A percentile compares a stretch with the other conserved stretches of the same genome.
Evolutionary conservation across 2,797 vertebrate species (phyloP).

Genomic region (Lindbergichthys nudifrons): DNA sequence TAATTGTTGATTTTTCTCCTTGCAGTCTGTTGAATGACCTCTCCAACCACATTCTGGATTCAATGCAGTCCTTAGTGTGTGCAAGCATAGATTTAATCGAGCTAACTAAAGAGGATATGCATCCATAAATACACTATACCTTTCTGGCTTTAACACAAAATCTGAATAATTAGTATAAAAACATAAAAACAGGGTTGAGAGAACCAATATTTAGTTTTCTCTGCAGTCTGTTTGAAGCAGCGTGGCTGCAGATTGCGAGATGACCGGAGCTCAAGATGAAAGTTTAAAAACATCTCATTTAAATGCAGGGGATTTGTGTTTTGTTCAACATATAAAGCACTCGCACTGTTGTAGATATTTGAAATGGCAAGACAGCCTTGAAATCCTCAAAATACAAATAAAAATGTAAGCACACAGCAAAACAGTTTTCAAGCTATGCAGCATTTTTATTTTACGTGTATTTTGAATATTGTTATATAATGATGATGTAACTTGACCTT

Average conservation of each 20-base stretch:
- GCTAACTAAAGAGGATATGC: slow-evolving; percentile 9
- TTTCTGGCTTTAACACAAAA: not conserved
- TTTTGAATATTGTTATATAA: not conserved
- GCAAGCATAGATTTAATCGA: slow-evolving; percentile 6
- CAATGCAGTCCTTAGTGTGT: too few species aligned
- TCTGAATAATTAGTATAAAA: slow-evolving; percentile 2
- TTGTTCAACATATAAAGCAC: slow-evolving; percentile 31
- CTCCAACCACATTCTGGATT: too few species aligned
- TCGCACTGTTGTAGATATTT: slow-evolving; percentile 5
- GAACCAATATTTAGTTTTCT: slow-evolving; percentile 20
- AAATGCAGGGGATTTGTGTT: slow-evolving; percentile 43
- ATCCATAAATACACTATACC: slow-evolving; percentile 30
- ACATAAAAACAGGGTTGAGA: slow-evolving; percentile 7
- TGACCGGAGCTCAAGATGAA: slow-evolving; percentile 39
- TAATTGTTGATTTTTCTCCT: too few species aligned
- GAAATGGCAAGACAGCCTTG: not conserved
- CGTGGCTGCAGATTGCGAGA: slow-evolving; percentile 48
- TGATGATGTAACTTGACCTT: not conserved
- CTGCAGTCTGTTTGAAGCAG: slow-evolving; percentile 46
- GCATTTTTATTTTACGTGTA: not conserved
- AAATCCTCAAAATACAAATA: not conserved
- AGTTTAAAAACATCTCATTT: slow-evolving; percentile 49
- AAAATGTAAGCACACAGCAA: not conserved
- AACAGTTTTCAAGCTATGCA: not conserved
- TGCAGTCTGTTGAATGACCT: too few species aligned